phyloP scores from a whole-genome alignment of 2,888 invertebrate species.

The Acleris cristana region DNA sequence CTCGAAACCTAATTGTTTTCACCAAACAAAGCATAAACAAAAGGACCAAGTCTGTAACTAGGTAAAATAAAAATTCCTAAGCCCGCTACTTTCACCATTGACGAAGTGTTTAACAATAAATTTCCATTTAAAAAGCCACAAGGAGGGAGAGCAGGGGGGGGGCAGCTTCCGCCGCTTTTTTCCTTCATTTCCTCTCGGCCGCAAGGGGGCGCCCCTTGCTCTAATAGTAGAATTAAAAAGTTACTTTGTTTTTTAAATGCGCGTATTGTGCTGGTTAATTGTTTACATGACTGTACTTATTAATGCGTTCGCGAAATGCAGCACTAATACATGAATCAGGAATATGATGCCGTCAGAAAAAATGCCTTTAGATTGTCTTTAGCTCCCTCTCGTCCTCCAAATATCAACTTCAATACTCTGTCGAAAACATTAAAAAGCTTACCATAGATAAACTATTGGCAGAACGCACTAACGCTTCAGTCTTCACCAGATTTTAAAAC shows the following conservation, averaged over 20 bases:
- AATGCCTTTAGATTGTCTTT: too few relatives aligned
- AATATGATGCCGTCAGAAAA: too few relatives aligned
- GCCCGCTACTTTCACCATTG: conserved; percentile 65
- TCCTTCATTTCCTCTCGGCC: conserved; percentile 82
- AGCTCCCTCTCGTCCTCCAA: too few relatives aligned
- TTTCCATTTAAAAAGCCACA: conserved; percentile 83
- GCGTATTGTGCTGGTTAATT: conserved; percentile 27
- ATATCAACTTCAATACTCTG: too few relatives aligned
- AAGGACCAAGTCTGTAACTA: conserved; percentile 26
- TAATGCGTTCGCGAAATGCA: too few relatives aligned
- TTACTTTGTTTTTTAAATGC: conserved; percentile 57
- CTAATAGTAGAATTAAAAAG: conserved; percentile 69
- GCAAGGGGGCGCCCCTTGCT: conserved; percentile 68
- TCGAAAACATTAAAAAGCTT: too few relatives aligned
- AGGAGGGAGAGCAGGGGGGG: conserved; percentile 56
- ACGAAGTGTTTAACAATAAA: conserved; percentile 83
- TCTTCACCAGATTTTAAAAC: too few relatives aligned
- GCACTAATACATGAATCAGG: too few relatives aligned
- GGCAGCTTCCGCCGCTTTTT: conserved; percentile 79
- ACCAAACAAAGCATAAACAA: conserved; percentile 10
- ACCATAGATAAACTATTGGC: too few relatives aligned
- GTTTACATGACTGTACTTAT: conserved; percentile 6
- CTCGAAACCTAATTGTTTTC: not conserved
- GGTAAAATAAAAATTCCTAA: conserved; percentile 66
- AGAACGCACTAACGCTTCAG: too few relatives aligned